Conservation (phyloP, 1,140 invertebrate genomes). For the Danaus plexippus region DNA sequence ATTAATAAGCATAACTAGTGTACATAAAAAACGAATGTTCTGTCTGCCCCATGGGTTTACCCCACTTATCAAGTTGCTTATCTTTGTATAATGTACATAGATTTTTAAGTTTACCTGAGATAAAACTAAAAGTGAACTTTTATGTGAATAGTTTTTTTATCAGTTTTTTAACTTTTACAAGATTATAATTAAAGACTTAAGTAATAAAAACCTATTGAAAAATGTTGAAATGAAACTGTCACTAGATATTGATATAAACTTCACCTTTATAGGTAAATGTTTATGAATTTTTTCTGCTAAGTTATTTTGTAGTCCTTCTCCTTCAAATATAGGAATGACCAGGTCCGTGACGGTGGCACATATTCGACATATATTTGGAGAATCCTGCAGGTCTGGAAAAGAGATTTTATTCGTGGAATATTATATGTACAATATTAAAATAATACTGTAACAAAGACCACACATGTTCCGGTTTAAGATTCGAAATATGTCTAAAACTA, state of each 20-base stretch:
- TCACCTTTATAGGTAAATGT: conserved; percentile 74
- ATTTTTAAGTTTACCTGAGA: too few relatives aligned
- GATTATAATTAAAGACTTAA: too few relatives aligned
- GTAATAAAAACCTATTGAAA: too few relatives aligned
- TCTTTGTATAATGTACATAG: too few relatives aligned
- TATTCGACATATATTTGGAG: conserved; percentile 68
- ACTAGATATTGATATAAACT: background rate
- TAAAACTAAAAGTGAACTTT: background rate
- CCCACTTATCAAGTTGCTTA: too few relatives aligned
- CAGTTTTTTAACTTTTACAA: too few relatives aligned
- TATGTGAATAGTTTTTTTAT: background rate
- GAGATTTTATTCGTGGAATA: conserved; percentile 2
- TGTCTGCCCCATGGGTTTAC: too few relatives aligned
- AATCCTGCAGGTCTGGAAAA: conserved; percentile 38
- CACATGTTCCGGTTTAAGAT: too few relatives aligned
- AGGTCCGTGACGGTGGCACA: conserved; percentile 71
- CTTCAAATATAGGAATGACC: conserved; percentile 73
- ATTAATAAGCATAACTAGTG: too few relatives aligned
- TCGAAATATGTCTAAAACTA: too few relatives aligned
- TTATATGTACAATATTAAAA: background rate
- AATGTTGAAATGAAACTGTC: too few relatives aligned
- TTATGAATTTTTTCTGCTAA: conserved; percentile 73
- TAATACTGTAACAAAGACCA: background rate
- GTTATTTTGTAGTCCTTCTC: conserved; percentile 71
- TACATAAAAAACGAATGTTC: too few relatives aligned